Percentiles rank a stretch among this genome's conserved stretches.
phyloP scores from a whole-genome alignment of 2,888 invertebrate species.

The Drosophila leonis region DNA sequence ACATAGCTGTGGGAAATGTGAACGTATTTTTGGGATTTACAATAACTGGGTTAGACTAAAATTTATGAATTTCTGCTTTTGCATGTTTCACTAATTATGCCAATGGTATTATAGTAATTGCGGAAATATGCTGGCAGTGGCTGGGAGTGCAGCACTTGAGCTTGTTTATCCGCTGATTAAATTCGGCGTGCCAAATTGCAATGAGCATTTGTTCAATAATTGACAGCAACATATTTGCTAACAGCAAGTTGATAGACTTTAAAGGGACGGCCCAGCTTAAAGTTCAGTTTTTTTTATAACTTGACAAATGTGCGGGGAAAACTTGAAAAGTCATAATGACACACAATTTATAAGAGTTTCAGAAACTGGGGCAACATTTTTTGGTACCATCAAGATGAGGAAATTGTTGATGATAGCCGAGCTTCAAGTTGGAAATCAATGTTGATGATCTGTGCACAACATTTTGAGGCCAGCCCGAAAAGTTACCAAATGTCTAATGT shows the following conservation, averaged over 20 bases:
- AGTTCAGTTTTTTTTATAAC: neutral
- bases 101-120: conserved; percentile 49
- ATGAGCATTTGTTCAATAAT: neutral
- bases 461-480: conserved; percentile 52
- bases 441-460: conserved; percentile 70
- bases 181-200: neutral
- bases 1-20: conserved; percentile 9
- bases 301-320: conserved; percentile 46
- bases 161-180: conserved; percentile 14
- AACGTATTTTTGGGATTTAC: conserved; percentile 43
- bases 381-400: conserved; percentile 42
- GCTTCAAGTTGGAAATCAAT: conserved; percentile 73
- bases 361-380: conserved; percentile 41
- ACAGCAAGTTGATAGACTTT: neutral
- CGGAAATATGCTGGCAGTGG: conserved; percentile 27
- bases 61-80: conserved; percentile 47
- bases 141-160: neutral
- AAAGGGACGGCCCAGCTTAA: neutral
- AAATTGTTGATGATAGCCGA: conserved; percentile 61
- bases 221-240: neutral
- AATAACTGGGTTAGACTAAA: conserved; percentile 61
- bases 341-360: conserved; percentile 67
- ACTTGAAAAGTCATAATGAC: conserved; percentile 68
- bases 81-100: conserved; percentile 60
- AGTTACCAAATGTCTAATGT: conserved; percentile 54